Percentiles rank a stretch among this genome's conserved stretches.
Evolutionary conservation across 2,888 invertebrate genomes (phyloP).

Genomic region (Brachylomia viminalis): DNA sequence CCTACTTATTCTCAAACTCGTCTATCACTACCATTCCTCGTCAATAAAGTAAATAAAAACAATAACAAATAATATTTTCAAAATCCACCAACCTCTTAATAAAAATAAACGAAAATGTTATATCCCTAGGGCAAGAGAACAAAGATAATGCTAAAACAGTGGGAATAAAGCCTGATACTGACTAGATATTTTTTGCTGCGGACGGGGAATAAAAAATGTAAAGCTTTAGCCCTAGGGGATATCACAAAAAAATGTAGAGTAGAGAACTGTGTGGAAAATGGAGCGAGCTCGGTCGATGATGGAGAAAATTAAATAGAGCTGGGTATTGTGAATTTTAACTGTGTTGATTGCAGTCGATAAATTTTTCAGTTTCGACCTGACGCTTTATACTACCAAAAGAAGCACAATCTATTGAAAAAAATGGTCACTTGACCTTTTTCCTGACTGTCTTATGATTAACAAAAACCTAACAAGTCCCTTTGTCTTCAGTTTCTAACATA

Average conservation of each 20-base stretch:
- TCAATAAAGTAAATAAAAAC: conserved; percentile 38
- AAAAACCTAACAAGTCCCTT: not conserved
- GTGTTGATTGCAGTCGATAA: conserved; percentile 16
- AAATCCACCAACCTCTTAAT: conserved; percentile 44
- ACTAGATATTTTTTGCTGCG: conserved; percentile 62
- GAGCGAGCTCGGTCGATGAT: conserved; percentile 45
- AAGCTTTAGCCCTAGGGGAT: conserved; percentile 54
- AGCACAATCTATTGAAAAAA: not conserved
- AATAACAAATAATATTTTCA: conserved; percentile 39
- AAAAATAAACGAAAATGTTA: conserved; percentile 62
- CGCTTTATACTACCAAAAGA: not conserved
- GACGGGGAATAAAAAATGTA: conserved; percentile 60
- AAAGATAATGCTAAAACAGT: conserved; percentile 66
- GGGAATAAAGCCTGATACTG: conserved; percentile 60
- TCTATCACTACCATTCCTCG: not conserved
- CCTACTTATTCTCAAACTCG: not conserved
- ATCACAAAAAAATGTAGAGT: conserved; percentile 57
- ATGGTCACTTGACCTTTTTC: not conserved
- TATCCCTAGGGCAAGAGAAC: conserved; percentile 51
- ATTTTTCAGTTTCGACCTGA: not conserved
- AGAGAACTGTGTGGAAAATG: conserved; percentile 53
- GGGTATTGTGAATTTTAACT: conserved; percentile 27
- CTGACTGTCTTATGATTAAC: not conserved
- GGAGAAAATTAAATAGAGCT: conserved; percentile 50
- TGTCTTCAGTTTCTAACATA: not conserved